Conservation (phyloP, 2,113 vertebrate species). For the Clarias macrocephalus region DNA sequence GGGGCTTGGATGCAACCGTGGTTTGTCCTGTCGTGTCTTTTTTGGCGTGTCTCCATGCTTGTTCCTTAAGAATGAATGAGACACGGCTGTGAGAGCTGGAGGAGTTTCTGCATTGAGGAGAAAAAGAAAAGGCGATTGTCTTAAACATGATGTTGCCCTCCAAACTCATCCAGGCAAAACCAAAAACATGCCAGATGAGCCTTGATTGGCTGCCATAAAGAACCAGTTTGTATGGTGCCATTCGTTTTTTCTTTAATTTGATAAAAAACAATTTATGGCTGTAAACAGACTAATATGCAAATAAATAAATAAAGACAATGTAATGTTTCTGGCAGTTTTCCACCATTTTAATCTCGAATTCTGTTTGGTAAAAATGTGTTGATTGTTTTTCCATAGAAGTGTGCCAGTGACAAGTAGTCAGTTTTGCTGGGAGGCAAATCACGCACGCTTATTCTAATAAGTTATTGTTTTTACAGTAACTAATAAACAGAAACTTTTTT, state of each 20-base stretch:
- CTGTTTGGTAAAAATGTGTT: not conserved
- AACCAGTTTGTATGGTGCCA: not conserved
- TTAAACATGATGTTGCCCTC: slow-evolving; percentile 52
- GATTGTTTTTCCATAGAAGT: not conserved
- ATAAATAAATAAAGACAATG: not conserved
- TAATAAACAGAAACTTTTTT: not conserved
- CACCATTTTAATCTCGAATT: not conserved
- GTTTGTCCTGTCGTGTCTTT: slow-evolving; percentile 37
- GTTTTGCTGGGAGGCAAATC: not conserved
- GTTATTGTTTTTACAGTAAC: not conserved
- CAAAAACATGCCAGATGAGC: slow-evolving; percentile 4
- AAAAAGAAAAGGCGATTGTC: slow-evolving; percentile 46
- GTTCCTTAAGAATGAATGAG: slow-evolving; percentile 36
- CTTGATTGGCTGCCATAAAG: not conserved
- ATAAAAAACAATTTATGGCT: not conserved
- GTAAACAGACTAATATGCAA: not conserved
- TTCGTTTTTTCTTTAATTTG: not conserved
- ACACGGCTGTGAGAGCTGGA: slow-evolving; percentile 21
- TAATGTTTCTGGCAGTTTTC: not conserved
- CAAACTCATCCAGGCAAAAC: slow-evolving; percentile 47
- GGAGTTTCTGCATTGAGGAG: slow-evolving; percentile 11
- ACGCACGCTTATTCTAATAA: not conserved
- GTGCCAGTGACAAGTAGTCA: not conserved
- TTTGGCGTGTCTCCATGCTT: slow-evolving; percentile 39
- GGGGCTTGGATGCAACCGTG: slow-evolving; percentile 21